A percentile compares a stretch with the other conserved stretches of the same genome.
These are phyloP conservation scores for Drosophila gaucha DNA, from an alignment of 2,888 invertebrate genomes.

Conservation along the genomic window DNA sequence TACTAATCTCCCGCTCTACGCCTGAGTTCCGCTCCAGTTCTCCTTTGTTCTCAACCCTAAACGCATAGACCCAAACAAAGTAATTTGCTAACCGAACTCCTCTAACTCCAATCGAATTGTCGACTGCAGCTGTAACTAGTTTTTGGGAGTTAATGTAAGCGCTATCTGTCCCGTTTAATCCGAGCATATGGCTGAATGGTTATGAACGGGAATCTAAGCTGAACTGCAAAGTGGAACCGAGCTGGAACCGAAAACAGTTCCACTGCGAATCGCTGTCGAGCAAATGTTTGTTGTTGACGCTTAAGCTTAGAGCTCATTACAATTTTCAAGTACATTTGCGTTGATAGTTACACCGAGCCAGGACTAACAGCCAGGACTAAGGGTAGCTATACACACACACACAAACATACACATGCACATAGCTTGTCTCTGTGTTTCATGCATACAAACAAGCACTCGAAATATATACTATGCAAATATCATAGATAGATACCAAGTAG, in stretches of 20 bases:
- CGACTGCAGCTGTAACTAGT: conserved; percentile 55
- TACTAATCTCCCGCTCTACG: conserved; percentile 7
- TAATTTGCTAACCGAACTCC: conserved; percentile 38
- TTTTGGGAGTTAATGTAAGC: conserved; percentile 55
- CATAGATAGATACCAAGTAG: conserved; percentile 62
- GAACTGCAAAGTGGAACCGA: conserved; percentile 29
- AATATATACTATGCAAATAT: conserved; percentile 80
- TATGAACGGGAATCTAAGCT: conserved; percentile 47
- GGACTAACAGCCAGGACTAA: conserved; percentile 45
- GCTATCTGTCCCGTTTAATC: conserved; percentile 64
- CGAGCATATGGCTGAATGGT: conserved; percentile 74
- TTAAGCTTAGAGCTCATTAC: conserved; percentile 79
- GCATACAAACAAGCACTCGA: conserved; percentile 79
- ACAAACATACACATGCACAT: not conserved
- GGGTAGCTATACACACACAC: conserved; percentile 7
- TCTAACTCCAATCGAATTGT: conserved; percentile 43
- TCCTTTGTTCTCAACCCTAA: not conserved
- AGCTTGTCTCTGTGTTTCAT: conserved; percentile 48
- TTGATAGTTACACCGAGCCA: conserved; percentile 75
- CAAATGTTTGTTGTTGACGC: conserved; percentile 77
- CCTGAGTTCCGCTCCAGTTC: not conserved
- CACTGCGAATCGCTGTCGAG: conserved; percentile 11
- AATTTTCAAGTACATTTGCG: conserved; percentile 81
- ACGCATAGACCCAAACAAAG: conserved; percentile 5
- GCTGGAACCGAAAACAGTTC: conserved; percentile 17